phyloP scores from a whole-genome alignment of 1,140 invertebrate genomes.

The Pararge aegeria region DNA sequence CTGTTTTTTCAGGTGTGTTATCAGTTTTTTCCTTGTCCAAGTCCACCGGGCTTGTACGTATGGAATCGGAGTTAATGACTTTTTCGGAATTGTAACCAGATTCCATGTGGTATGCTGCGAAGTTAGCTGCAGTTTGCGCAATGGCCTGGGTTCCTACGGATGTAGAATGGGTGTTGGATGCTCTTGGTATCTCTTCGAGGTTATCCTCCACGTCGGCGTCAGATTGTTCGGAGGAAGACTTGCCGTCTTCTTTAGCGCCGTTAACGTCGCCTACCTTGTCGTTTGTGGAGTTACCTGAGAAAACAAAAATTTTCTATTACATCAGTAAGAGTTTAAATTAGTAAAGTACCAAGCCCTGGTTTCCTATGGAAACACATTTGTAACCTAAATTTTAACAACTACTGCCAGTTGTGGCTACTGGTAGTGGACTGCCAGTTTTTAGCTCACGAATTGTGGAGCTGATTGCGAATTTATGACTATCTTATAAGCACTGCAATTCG shows the following conservation, averaged over 20 bases:
- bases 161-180: slow-evolving; percentile 39
- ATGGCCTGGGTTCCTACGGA: slow-evolving; percentile 48
- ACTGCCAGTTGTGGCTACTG: no score
- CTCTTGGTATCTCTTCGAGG: slow-evolving; percentile 81
- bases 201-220: slow-evolving; percentile 92
- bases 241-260: slow-evolving; percentile 67
- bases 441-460: no score
- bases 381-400: no score
- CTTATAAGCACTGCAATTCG: no score
- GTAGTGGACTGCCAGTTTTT: no score
- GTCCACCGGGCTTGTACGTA: slow-evolving; percentile 78
- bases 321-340: no score
- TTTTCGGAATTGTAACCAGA: slow-evolving; percentile 88
- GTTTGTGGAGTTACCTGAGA: slow-evolving; percentile 39
- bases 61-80: slow-evolving; percentile 72
- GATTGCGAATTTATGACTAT: no score
- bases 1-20: slow-evolving; percentile 76
- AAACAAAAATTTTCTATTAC: neutral
- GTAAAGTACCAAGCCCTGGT: no score
- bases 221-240: slow-evolving; percentile 83
- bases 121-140: slow-evolving; percentile 67
- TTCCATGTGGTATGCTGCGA: slow-evolving; percentile 79
- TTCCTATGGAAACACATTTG: no score
- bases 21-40: slow-evolving; percentile 78
- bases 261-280: slow-evolving; percentile 50